phyloP scores from a whole-genome alignment of 2,888 invertebrate genomes.

The Rosalia funebris region DNA sequence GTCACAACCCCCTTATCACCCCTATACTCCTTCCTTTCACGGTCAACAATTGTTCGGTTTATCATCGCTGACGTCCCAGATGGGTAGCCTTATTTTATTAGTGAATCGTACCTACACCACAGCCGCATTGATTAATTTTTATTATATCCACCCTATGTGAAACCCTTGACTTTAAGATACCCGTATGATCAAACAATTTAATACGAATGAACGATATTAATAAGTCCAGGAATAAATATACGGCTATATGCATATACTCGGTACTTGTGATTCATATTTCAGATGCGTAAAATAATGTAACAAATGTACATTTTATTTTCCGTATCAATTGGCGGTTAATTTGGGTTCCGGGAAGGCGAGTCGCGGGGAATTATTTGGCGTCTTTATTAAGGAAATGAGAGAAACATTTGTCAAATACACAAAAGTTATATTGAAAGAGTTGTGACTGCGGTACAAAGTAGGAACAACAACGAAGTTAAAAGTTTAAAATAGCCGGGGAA shows the following conservation, averaged over 20 bases:
- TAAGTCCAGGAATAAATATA: no score
- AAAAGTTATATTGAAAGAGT: constrained; percentile 13
- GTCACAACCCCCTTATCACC: constrained; percentile 38
- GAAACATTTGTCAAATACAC: constrained; percentile 15
- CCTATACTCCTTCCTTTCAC: constrained; percentile 44
- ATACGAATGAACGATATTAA: not conserved
- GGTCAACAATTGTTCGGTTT: constrained; percentile 54
- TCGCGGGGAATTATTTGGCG: not conserved
- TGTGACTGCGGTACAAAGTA: constrained; percentile 3
- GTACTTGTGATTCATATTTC: no score
- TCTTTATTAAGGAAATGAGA: constrained; percentile 4
- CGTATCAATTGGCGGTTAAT: no score
- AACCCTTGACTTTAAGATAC: constrained; percentile 39
- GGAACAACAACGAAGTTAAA: constrained; percentile 14
- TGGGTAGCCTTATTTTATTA: constrained; percentile 53
- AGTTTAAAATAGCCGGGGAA: constrained; percentile 2
- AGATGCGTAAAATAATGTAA: no score
- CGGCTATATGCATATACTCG: no score
- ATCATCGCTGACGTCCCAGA: constrained; percentile 51
- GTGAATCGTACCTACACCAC: constrained; percentile 35
- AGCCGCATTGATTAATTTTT: constrained; percentile 23
- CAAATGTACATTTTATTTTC: no score
- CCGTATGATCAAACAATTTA: constrained; percentile 5
- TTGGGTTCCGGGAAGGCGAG: no score
- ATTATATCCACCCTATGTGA: constrained; percentile 7